Evolutionary conservation across 2,113 vertebrate genomes (phyloP).

Genomic region (Erinaceus europaeus): DNA sequence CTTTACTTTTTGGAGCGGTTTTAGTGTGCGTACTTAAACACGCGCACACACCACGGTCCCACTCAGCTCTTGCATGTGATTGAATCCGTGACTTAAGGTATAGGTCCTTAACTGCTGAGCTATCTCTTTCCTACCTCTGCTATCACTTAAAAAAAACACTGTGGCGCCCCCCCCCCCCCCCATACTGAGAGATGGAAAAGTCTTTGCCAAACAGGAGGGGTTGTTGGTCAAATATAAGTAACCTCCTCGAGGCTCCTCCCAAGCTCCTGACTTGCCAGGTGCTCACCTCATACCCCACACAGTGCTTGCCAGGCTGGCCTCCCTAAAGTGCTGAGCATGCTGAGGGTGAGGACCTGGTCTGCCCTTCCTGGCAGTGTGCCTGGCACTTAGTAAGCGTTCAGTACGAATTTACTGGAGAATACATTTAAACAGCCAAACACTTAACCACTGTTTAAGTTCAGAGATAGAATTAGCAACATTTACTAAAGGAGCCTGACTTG

Average conservation of each 20-base stretch:
- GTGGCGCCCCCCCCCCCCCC: not conserved
- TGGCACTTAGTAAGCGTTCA: not conserved
- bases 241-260: no score
- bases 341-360: not conserved
- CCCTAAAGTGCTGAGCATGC: not conserved
- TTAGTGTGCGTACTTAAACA: no score
- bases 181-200: not conserved
- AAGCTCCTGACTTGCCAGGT: fast-evolving
- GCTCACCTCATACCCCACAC: not conserved
- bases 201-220: not conserved
- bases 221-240: not conserved
- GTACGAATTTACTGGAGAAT: not conserved
- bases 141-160: no score
- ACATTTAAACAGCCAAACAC: not conserved
- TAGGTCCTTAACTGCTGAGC: no score
- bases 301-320: not conserved
- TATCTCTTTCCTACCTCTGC: no score
- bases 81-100: no score
- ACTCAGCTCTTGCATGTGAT: no score
- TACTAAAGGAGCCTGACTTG: not conserved
- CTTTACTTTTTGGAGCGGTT: no score
- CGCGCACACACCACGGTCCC: no score
- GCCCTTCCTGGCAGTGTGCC: not conserved
- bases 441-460: not conserved
- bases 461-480: not conserved